These are phyloP conservation scores for Eretmocerus hayati DNA, from an alignment of 2,888 invertebrate species.

Conservation along the genomic window DNA sequence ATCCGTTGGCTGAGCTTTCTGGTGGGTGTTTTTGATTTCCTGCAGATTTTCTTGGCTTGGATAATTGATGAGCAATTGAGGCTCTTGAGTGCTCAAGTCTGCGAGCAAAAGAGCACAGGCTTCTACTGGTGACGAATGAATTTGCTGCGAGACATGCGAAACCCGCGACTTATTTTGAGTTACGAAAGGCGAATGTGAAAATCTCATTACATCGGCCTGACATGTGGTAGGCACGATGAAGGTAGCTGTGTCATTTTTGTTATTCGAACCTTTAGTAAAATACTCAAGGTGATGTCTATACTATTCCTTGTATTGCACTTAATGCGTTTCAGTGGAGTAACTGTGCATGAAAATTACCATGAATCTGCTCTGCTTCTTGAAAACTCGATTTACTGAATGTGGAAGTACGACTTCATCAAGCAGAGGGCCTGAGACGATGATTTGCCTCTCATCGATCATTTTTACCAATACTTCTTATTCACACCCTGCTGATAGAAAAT, in stretches of 20 bases:
- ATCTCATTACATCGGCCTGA: constrained; percentile 15
- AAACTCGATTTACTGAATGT: too few species aligned
- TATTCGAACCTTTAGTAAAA: too few species aligned
- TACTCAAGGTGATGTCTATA: too few species aligned
- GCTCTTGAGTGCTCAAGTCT: constrained; percentile 38
- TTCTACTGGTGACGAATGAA: constrained; percentile 11
- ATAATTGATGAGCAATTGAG: constrained; percentile 40
- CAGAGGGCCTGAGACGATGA: too few species aligned
- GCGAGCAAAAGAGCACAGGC: constrained; percentile 27
- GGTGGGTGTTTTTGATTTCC: constrained; percentile 36
- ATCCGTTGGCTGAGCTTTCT: constrained; percentile 36
- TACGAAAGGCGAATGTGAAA: constrained; percentile 30
- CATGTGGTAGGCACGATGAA: constrained; percentile 41
- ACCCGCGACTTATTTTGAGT: constrained; percentile 28
- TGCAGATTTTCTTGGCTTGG: constrained; percentile 44
- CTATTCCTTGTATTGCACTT: too few species aligned
- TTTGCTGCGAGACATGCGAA: constrained; percentile 27
- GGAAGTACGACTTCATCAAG: too few species aligned
- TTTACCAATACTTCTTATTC: too few species aligned
- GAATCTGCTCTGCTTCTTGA: too few species aligned
- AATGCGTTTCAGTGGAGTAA: too few species aligned
- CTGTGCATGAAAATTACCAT: too few species aligned
- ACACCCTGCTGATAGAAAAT: too few species aligned
- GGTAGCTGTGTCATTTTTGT: constrained; percentile 31
- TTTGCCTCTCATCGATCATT: too few species aligned